Conservation (phyloP, 1,140 invertebrate species). For the Eumaeus atala region DNA sequence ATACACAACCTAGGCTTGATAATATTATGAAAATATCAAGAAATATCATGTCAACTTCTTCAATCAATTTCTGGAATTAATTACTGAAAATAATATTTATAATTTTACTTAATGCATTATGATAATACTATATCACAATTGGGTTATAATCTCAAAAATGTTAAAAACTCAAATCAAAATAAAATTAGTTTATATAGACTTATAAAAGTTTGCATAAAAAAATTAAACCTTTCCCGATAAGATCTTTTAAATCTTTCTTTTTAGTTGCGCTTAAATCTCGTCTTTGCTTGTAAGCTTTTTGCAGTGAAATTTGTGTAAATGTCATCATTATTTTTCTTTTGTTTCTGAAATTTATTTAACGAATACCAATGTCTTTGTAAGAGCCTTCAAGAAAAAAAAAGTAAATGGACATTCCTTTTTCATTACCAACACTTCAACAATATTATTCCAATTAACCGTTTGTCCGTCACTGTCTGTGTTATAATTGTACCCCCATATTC, state of each 20-base stretch:
- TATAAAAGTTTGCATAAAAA: conserved; percentile 17
- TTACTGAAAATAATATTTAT: too few species aligned
- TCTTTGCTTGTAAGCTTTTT: conserved; percentile 5
- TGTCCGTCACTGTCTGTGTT: conserved; percentile 11
- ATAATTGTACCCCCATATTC: conserved; percentile 23
- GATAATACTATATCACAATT: too few species aligned
- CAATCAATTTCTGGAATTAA: too few species aligned
- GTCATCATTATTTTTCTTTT: conserved; percentile 19
- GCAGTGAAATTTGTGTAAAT: neutral
- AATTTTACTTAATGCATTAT: too few species aligned
- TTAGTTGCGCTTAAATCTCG: conserved; percentile 17
- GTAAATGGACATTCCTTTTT: neutral
- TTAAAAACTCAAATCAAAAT: neutral
- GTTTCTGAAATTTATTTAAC: conserved; percentile 17
- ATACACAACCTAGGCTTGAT: too few species aligned
- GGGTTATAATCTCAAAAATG: too few species aligned
- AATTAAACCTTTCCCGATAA: conserved; percentile 12
- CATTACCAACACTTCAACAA: conserved; percentile 12
- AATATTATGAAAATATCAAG: too few species aligned
- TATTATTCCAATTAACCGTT: conserved; percentile 18
- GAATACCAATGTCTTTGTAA: conserved; percentile 13
- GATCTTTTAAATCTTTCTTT: conserved; percentile 14
- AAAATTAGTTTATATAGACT: conserved; percentile 15
- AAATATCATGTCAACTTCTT: too few species aligned
- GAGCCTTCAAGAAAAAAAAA: conserved; percentile 18